These are phyloP conservation scores for Melanotaenia boesemani DNA, from an alignment of 2,797 vertebrate genomes.

Conservation along the genomic window DNA sequence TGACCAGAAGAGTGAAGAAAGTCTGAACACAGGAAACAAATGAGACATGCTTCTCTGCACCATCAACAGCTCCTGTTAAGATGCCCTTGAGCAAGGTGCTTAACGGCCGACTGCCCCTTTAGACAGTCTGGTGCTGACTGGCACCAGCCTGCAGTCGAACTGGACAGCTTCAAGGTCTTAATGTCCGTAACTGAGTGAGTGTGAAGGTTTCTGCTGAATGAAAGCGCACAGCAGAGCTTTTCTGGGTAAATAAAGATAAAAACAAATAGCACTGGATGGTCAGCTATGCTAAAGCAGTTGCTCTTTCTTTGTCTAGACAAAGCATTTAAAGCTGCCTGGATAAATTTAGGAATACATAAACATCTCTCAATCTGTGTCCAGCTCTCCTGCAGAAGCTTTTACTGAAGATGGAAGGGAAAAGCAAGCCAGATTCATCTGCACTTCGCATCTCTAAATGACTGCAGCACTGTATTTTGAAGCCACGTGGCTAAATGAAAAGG, in stretches of 20 bases:
- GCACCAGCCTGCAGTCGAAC: slow-evolving; percentile 27
- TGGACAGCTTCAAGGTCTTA: slow-evolving; percentile 37
- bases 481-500: slow-evolving; percentile 53
- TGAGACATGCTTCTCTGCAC: slow-evolving; percentile 40
- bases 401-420: slow-evolving; percentile 32
- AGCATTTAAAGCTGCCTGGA: slow-evolving; percentile 43
- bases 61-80: slow-evolving; percentile 39
- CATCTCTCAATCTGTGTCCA: slow-evolving; percentile 40
- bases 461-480: slow-evolving; percentile 39
- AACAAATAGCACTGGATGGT: slow-evolving; percentile 48
- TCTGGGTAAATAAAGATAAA: slow-evolving; percentile 43
- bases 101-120: slow-evolving; percentile 30
- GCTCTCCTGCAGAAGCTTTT: slow-evolving; percentile 51
- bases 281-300: slow-evolving; percentile 65
- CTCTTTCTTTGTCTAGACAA: slow-evolving; percentile 55
- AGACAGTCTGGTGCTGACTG: slow-evolving; percentile 49
- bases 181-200: slow-evolving; percentile 37
- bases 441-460: slow-evolving; percentile 37
- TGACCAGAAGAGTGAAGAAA: slow-evolving; percentile 33
- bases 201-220: slow-evolving; percentile 32
- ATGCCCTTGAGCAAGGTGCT: slow-evolving; percentile 70
- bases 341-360: slow-evolving; percentile 47
- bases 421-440: slow-evolving; percentile 25
- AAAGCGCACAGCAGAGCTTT: slow-evolving; percentile 33
- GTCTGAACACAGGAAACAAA: slow-evolving; percentile 40